Percentiles rank a stretch among this genome's conserved stretches.
phyloP scores from a whole-genome alignment of 2,113 vertebrate species.

The Charadrius vociferus region DNA sequence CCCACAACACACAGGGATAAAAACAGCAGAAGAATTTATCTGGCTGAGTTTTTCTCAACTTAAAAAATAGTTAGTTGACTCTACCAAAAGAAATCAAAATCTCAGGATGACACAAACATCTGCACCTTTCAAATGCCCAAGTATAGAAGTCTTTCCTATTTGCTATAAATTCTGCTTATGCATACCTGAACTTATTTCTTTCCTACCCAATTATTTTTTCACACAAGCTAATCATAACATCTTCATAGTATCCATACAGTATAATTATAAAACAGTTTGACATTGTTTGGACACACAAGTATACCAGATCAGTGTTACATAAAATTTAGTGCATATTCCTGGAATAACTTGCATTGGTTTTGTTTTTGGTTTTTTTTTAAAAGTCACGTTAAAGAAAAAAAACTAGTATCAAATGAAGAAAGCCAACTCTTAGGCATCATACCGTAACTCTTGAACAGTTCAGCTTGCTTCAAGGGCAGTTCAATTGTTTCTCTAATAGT shows the following conservation, averaged over 20 bases:
- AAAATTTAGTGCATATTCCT: neutral
- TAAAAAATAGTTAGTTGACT: neutral
- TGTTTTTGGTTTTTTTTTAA: neutral
- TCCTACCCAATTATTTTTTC: neutral
- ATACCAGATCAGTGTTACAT: neutral
- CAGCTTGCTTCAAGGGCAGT: slow-evolving; percentile 89
- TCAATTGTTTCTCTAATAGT: slow-evolving; percentile 91
- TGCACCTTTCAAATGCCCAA: neutral
- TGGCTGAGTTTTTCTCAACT: neutral
- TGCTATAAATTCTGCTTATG: neutral
- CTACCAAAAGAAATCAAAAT: neutral
- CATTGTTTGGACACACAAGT: neutral
- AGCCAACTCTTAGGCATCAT: slow-evolving; percentile 27
- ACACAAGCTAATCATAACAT: neutral
- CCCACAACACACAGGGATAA: neutral
- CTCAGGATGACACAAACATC: neutral
- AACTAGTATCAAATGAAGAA: neutral
- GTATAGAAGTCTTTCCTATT: neutral
- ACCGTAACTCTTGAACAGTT: slow-evolving; percentile 91
- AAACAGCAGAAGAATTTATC: neutral
- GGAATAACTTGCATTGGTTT: neutral
- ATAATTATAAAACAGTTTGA: neutral
- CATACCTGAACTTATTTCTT: neutral
- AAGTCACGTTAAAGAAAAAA: neutral
- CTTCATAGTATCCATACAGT: neutral